Conservation (phyloP, 2,888 invertebrate species). For the Choreutis nemorana region DNA sequence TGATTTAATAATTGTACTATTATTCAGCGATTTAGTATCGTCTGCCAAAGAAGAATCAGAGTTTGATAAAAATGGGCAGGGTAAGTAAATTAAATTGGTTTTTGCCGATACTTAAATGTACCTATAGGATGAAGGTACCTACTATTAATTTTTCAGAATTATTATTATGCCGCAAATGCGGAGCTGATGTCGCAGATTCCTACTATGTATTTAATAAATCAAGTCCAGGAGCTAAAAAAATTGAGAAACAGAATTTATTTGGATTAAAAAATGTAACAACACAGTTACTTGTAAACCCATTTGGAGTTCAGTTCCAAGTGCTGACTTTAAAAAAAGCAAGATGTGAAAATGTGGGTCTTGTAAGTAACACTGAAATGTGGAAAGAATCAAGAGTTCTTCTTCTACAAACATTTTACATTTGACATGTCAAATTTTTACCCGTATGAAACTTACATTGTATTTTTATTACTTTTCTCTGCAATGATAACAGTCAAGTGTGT, state of each 20-base stretch:
- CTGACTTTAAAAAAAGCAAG: slow-evolving; percentile 59
- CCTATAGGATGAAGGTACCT: slow-evolving; percentile 3
- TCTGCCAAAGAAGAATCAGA: slow-evolving; percentile 10
- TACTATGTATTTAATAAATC: slow-evolving; percentile 55
- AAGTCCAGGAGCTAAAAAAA: slow-evolving; percentile 54
- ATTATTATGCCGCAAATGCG: slow-evolving; percentile 66
- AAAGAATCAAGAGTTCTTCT: too few relatives aligned
- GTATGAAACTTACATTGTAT: too few relatives aligned
- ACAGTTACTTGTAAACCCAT: slow-evolving; percentile 64
- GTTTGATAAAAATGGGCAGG: slow-evolving; percentile 26
- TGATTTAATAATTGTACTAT: background rate
- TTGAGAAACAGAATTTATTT: slow-evolving; percentile 59
- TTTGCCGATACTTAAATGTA: background rate
- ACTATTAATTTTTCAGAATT: slow-evolving; percentile 43
- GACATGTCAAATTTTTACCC: too few relatives aligned
- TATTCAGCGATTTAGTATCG: background rate
- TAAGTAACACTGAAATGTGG: too few relatives aligned
- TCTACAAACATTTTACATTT: too few relatives aligned
- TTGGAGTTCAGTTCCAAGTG: slow-evolving; percentile 61
- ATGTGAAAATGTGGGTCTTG: slow-evolving; percentile 60
- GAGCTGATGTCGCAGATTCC: slow-evolving; percentile 64
- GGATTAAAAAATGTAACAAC: slow-evolving; percentile 59
- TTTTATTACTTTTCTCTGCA: too few relatives aligned
- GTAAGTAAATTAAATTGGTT: slow-evolving; percentile 13
- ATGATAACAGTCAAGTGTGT: too few relatives aligned